Percentiles rank a stretch among this genome's conserved stretches.
Evolutionary conservation across 2,888 invertebrate genomes (phyloP).

Genomic region (Ormyrus nitidulus): DNA sequence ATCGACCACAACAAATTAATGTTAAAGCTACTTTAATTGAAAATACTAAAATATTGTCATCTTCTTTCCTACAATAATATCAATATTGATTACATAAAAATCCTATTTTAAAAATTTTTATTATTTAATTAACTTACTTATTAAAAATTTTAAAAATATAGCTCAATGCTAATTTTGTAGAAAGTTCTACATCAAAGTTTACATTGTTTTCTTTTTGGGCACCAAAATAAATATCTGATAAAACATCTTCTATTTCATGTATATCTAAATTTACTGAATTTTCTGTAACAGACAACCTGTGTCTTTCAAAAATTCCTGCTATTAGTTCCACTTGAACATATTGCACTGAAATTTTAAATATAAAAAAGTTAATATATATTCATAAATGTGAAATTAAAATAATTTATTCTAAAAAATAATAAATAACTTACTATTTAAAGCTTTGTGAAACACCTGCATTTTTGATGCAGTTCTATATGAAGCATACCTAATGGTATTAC

Average conservation of each 20-base stretch:
- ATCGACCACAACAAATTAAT: constrained; percentile 81
- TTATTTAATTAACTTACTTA: constrained; percentile 76
- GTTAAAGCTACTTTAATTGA: constrained; percentile 83
- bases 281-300: constrained; percentile 83
- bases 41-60: constrained; percentile 81
- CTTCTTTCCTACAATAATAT: constrained; percentile 77
- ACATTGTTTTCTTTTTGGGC: constrained; percentile 82
- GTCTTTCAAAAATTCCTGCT: constrained; percentile 84
- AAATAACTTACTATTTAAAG: constrained; percentile 80
- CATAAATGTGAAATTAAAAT: constrained; percentile 15
- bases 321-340: constrained; percentile 78
- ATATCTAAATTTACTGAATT: constrained; percentile 82
- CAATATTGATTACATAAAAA: constrained; percentile 14
- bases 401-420: constrained; percentile 34
- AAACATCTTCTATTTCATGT: constrained; percentile 83
- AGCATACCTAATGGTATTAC: constrained; percentile 84
- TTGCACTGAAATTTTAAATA: constrained; percentile 74
- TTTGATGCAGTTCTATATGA: constrained; percentile 87
- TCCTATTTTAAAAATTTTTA: constrained; percentile 23
- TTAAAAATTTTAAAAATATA: constrained; percentile 83
- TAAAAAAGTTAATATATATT: not conserved
- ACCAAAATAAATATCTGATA: constrained; percentile 86
- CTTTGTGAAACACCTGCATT: constrained; percentile 80
- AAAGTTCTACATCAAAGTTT: constrained; percentile 80
- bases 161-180: constrained; percentile 81